phyloP scores from a whole-genome alignment of 2,888 invertebrate species.

The Antheraea yamamai region DNA sequence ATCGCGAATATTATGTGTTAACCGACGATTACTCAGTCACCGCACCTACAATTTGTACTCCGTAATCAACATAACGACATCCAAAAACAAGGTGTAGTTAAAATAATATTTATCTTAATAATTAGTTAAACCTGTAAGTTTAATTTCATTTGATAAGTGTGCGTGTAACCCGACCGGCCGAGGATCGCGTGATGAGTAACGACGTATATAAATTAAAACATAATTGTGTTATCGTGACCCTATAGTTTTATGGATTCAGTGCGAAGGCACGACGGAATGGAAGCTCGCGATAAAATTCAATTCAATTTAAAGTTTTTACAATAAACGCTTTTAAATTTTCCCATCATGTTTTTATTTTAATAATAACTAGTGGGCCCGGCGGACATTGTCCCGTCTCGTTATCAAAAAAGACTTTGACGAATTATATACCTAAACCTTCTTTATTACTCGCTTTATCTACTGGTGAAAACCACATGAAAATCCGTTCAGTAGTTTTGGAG shows the following conservation, averaged over 20 bases:
- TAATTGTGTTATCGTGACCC: constrained; percentile 82
- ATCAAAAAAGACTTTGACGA: too few species aligned
- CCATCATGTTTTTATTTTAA: constrained; percentile 1
- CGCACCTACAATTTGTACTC: constrained; percentile 52
- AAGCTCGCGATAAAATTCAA: constrained; percentile 33
- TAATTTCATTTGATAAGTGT: constrained; percentile 74
- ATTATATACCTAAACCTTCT: too few species aligned
- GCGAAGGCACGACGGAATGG: constrained; percentile 50
- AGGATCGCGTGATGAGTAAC: constrained; percentile 69
- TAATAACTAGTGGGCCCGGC: background rate
- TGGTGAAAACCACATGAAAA: too few species aligned
- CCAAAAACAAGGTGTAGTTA: constrained; percentile 72
- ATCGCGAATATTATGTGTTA: constrained; percentile 43
- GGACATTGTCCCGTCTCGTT: too few species aligned
- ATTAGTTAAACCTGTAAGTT: constrained; percentile 76
- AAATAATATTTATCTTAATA: constrained; percentile 80
- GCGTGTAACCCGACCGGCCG: constrained; percentile 62
- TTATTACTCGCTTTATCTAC: too few species aligned
- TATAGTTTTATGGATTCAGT: constrained; percentile 50
- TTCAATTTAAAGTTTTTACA: constrained; percentile 21
- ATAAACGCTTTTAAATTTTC: constrained; percentile 14
- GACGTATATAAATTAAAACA: constrained; percentile 80
- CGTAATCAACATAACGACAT: constrained; percentile 61
- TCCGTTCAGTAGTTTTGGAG: too few species aligned
- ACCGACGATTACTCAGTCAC: constrained; percentile 46